These are phyloP conservation scores for Spilosoma lubricipeda DNA, from an alignment of 2,888 invertebrate species.

Conservation along the genomic window DNA sequence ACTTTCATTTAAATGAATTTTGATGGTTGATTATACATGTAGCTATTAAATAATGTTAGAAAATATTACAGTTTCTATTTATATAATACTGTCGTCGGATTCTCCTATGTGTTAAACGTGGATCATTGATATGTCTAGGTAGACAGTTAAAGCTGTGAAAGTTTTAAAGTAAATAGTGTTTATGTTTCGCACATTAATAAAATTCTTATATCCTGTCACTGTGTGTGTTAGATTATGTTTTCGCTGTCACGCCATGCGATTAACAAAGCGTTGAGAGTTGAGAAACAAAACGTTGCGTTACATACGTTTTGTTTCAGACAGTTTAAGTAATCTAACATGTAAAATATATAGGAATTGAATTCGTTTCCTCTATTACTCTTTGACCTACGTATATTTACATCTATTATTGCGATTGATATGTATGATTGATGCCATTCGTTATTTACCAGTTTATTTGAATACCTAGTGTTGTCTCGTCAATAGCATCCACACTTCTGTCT, in stretches of 20 bases:
- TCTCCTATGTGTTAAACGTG: neutral
- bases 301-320: neutral
- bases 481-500: too few relatives aligned
- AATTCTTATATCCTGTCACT: neutral
- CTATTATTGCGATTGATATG: neutral
- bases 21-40: neutral
- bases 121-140: neutral
- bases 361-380: neutral
- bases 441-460: neutral
- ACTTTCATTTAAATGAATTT: neutral
- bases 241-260: neutral
- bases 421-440: neutral
- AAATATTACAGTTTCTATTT: neutral
- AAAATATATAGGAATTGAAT: neutral
- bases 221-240: neutral
- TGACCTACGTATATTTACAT: neutral
- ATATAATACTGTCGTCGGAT: too few relatives aligned
- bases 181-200: neutral
- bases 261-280: too few relatives aligned
- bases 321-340: neutral
- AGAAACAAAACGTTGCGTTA: too few relatives aligned
- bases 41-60: too few relatives aligned
- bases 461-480: neutral
- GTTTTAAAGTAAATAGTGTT: too few relatives aligned
- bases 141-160: too few relatives aligned